Base-by-base conservation (phyloP, 2,888 invertebrate species). In the Lasius fuliginosus region DNA sequence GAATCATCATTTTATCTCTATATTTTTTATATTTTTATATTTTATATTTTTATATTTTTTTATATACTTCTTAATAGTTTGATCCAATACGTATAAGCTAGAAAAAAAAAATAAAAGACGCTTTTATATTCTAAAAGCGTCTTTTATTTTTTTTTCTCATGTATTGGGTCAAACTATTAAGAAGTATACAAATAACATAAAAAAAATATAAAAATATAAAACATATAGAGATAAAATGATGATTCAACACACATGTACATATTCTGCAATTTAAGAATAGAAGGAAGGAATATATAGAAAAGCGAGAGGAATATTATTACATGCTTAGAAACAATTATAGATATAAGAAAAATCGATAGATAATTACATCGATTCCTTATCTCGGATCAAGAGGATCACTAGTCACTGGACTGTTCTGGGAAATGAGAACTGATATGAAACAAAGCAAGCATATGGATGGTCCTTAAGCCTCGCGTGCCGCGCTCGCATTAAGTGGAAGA, bases 401-500 rank as follows among this genome's bases (percentile, higher is more conserved):
- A 76, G 65, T 75, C 77, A 68, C 40, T n/a, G 30, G 27, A 46
- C 36, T 49, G 68, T 79, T 79, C 36, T 23, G 49, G 40, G 74
- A 79, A 85, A 64, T 58, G 36, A 60, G 30, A 60, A 62, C 71
- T 79, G 68, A 56, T 76, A 75, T n/a, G 60, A 87, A 84, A 81
- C 83, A 69, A 82, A 73, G 83, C 89, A 74, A 40, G 79, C 83
- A 65, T 81, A 74, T 49, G 69, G 65, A 85, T 67, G 82, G 56
- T 71, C 82, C 64, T 69, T 36, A 71, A 88, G 85, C 82, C 84
- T 92, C 84, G 92, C 92, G 92, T 92, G 92, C 89, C 89, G 88
- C 86, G 81, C 71, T 74, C 87, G 87, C 92, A 92, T 92, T 93
- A 92, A 88, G 85, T 84, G 62, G 60, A 85, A 89, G 89, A 91